Evolutionary conservation across 2,888 invertebrate genomes (phyloP).

Genomic region (Bellardia pandia): DNA sequence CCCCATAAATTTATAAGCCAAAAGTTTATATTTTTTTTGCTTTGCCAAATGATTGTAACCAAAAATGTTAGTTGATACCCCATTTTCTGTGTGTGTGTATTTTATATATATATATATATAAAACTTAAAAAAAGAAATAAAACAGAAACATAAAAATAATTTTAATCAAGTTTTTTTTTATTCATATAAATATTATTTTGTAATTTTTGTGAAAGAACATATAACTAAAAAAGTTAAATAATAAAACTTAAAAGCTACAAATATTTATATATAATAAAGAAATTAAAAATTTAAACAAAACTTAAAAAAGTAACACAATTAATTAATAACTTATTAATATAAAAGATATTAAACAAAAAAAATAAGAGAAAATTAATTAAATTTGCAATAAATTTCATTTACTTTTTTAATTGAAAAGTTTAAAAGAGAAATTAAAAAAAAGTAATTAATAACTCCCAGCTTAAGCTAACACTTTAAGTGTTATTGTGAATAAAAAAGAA

Average conservation of each 20-base stretch:
- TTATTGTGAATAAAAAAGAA: not conserved
- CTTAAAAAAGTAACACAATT: constrained; percentile 35
- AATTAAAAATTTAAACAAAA: constrained; percentile 58
- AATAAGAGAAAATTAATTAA: not conserved
- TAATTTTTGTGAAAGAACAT: constrained; percentile 60
- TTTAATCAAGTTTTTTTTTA: constrained; percentile 51
- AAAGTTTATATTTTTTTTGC: constrained; percentile 50
- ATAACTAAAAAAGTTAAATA: constrained; percentile 63
- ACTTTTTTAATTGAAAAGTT: not conserved
- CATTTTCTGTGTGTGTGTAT: constrained; percentile 59
- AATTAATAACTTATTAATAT: constrained; percentile 31
- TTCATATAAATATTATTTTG: constrained; percentile 61
- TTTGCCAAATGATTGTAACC: constrained; percentile 71
- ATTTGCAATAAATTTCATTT: no score
- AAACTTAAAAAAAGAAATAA: constrained; percentile 51
- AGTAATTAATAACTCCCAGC: not conserved
- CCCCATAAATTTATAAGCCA: constrained; percentile 46
- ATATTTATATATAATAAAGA: constrained; percentile 69
- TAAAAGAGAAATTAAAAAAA: not conserved
- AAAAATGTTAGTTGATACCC: constrained; percentile 70
- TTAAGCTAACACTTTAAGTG: not conserved
- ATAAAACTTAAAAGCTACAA: constrained; percentile 61
- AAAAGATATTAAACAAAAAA: not conserved
- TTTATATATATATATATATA: not conserved
- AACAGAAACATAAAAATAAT: constrained; percentile 42